Evolutionary conservation across 2,797 vertebrate species (phyloP), one percentile per base, ranked within the genome.

Genomic region (Helarctos malayanus): DNA sequence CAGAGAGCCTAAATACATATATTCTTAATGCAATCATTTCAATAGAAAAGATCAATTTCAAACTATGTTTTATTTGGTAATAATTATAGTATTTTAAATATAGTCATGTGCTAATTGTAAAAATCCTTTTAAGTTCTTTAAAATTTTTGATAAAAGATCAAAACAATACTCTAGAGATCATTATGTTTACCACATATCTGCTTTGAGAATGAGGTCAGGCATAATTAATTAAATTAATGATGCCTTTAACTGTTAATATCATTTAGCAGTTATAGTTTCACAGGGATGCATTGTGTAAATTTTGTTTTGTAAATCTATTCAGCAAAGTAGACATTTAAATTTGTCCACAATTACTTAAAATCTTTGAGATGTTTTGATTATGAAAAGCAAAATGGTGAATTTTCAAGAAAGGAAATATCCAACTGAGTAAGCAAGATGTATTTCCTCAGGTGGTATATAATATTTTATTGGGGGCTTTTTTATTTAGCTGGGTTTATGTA

Each of bases 141-240:
- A 76, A 84, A 9, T 69, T 35, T 76, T 91, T 54, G 65, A 68
- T 56, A 85, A 83, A 85, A 69, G 5, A 35, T 57, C 52, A 63
- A 63, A 84, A 11, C 16, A 65, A 27, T 71, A 15, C 1, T 19
- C 11, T 41, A 59, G 25, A 32, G 15, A 84, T 25, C 10, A 89
- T 49, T 69, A 61, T 38, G 54, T 59, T 65, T 95, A 91, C 21
- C 14, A 47, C n/a, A 16, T 76, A 14, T 83, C 19, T 83, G 25
- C 49, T 84, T 95, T 41, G 11, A 35, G 52, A 94, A 91, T 57
- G 23, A 79, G 18, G 8, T 56, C 10, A 84, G 9, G 2, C 16
- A 88, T 59, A 95, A 86, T 71, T 85, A 83, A 88, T 85, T 86
- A 91, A 92, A 73, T 91, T 32, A 96, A 79, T 35, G 23, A 54